Conservation (phyloP, 2,888 invertebrate species). For the Tiliacea aurago region DNA sequence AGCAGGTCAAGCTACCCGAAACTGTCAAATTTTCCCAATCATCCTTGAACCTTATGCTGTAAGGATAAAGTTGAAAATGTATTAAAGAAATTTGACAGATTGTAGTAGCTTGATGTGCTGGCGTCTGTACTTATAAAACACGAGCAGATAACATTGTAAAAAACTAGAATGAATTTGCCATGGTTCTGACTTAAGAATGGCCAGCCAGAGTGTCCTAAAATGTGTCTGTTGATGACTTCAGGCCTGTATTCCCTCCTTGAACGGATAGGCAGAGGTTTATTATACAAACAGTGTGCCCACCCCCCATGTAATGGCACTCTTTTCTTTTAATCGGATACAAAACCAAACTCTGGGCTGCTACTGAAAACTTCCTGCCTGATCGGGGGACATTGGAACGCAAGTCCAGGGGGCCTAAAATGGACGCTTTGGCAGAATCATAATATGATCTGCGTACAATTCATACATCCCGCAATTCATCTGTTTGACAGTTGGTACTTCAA, state of each 20-base stretch:
- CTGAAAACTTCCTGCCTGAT: background rate
- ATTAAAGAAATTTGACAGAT: too few relatives aligned
- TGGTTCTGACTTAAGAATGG: background rate
- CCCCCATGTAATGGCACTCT: background rate
- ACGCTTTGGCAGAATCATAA: too few relatives aligned
- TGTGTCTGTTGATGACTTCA: background rate
- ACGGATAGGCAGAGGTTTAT: background rate
- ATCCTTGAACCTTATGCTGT: too few relatives aligned
- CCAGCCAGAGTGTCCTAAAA: background rate
- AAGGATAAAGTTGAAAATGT: too few relatives aligned
- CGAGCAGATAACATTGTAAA: background rate
- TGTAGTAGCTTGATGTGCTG: too few relatives aligned
- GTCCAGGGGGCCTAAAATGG: too few relatives aligned
- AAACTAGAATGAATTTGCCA: background rate
- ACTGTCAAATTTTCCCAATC: too few relatives aligned
- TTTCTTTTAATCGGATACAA: background rate
- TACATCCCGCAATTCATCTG: too few relatives aligned
- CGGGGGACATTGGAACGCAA: background rate
- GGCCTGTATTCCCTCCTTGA: background rate
- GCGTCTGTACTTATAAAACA: too few relatives aligned
- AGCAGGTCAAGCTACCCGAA: too few relatives aligned
- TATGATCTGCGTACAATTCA: too few relatives aligned
- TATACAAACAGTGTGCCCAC: background rate
- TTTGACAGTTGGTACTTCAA: too few relatives aligned
- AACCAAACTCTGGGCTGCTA: background rate